Evolutionary conservation across 2,113 vertebrate species (phyloP).

Genomic region (Rostratula benghalensis): DNA sequence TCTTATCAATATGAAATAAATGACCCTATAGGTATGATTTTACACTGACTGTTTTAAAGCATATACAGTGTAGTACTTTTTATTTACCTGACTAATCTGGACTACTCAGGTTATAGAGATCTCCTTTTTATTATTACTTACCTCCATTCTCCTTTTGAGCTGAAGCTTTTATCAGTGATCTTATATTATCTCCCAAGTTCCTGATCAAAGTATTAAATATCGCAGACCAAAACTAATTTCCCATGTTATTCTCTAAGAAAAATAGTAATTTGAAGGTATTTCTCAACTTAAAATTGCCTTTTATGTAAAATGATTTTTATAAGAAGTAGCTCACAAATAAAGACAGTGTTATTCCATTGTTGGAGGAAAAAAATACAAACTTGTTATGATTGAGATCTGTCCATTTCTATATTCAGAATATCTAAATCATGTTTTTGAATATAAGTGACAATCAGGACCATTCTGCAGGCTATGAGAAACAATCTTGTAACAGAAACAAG

Average conservation of each 20-base stretch:
- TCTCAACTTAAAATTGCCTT: not conserved
- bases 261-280: not conserved
- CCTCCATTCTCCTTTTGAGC: not conserved
- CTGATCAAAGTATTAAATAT: not conserved
- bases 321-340: not conserved
- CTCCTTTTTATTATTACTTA: not conserved
- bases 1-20: not conserved
- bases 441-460: accelerated
- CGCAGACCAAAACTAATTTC: not conserved
- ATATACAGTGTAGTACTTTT: not conserved
- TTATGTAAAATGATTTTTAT: conserved; percentile 11
- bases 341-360: not conserved
- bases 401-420: not conserved
- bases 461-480: not conserved
- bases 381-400: not conserved
- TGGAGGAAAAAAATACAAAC: not conserved
- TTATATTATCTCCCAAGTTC: not conserved
- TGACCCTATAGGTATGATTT: not conserved
- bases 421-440: not conserved
- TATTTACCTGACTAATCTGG: not conserved
- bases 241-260: not conserved
- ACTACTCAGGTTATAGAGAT: not conserved
- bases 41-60: not conserved
- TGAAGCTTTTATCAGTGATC: not conserved
- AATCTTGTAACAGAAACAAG: not conserved